phyloP scores from a whole-genome alignment of 2,113 vertebrate genomes.

The Coreoperca whiteheadi region DNA sequence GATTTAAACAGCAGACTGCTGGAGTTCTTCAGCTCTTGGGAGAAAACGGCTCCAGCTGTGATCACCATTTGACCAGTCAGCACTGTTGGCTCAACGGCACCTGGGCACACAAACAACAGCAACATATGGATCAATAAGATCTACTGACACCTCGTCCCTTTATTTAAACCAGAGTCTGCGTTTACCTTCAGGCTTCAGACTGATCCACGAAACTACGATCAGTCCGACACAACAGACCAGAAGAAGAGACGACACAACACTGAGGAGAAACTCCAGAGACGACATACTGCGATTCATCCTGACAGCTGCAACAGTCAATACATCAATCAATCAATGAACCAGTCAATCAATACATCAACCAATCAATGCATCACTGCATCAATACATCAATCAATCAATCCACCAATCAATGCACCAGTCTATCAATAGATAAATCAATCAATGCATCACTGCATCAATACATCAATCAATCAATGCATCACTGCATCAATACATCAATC shows the following conservation, averaged over 20 bases:
- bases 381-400: background rate
- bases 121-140: background rate
- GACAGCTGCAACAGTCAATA: background rate
- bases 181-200: slow-evolving; percentile 62
- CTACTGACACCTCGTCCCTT: background rate
- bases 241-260: slow-evolving; percentile 42
- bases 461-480: too few species aligned
- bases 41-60: slow-evolving; percentile 64
- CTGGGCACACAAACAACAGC: background rate
- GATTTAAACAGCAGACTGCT: slow-evolving; percentile 76
- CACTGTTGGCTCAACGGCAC: background rate
- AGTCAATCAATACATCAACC: background rate
- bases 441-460: too few species aligned
- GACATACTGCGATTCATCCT: slow-evolving; percentile 60
- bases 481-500: too few species aligned
- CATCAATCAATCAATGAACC: background rate
- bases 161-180: fast-evolving
- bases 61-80: slow-evolving; percentile 74
- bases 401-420: too few species aligned
- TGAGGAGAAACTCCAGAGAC: slow-evolving; percentile 68
- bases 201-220: slow-evolving; percentile 51
- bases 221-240: slow-evolving; percentile 68
- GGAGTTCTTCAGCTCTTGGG: slow-evolving; percentile 76
- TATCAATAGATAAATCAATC: too few species aligned
- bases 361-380: too few species aligned